A percentile compares a stretch with the other conserved stretches of the same genome.
Conservation (phyloP, 2,888 invertebrate genomes). For the Tetranychus piercei region DNA sequence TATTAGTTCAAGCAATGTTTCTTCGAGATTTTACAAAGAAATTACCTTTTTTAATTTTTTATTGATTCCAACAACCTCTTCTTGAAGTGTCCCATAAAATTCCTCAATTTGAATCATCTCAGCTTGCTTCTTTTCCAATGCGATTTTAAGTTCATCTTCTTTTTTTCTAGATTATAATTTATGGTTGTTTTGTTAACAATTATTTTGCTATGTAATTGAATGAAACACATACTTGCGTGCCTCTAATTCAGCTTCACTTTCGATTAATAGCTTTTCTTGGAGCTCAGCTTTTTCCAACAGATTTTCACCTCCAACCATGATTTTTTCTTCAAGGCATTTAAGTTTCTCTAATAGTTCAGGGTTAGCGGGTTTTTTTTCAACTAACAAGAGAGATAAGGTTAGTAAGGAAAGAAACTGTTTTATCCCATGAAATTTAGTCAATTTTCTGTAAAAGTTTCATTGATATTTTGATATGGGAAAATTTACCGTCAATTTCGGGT, state of each 20-base stretch:
- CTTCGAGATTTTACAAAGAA: background rate
- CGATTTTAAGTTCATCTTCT: conserved; percentile 59
- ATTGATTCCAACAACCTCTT: conserved; percentile 77
- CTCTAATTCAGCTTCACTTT: conserved; percentile 63
- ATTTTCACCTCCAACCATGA: conserved; percentile 93
- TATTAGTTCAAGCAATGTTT: no score
- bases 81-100: conserved; percentile 79
- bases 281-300: conserved; percentile 87
- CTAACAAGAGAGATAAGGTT: background rate
- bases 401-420: conserved; percentile 42
- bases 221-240: conserved; percentile 39
- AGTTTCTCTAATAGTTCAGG: conserved; percentile 65
- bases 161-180: conserved; percentile 38
- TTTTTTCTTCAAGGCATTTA: conserved; percentile 74
- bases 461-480: no score
- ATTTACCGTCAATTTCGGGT: conserved; percentile 5
- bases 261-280: conserved; percentile 70
- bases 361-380: background rate
- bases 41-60: conserved; percentile 53
- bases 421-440: conserved; percentile 32
- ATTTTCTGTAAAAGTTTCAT: background rate
- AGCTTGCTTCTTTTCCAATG: conserved; percentile 64
- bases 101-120: conserved; percentile 84
- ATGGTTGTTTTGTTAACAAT: background rate
- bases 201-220: background rate